These are phyloP conservation scores for Phylloscopus trochilus DNA, from an alignment of 2,113 vertebrate species.

Conservation along the genomic window DNA sequence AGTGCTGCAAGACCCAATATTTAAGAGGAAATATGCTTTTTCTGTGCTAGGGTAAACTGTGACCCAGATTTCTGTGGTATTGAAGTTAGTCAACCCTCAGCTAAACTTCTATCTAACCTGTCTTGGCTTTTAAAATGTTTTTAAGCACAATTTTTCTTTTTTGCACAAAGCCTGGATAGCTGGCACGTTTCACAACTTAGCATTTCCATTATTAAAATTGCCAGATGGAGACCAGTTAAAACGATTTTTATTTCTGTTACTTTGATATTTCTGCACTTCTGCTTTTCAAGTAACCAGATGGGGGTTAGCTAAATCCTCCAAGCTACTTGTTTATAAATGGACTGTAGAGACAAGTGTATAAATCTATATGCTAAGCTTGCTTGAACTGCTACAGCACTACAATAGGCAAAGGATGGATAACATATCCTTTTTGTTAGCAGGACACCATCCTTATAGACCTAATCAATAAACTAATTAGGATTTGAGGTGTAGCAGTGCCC, in stretches of 20 bases:
- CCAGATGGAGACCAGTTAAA: slow-evolving; percentile 35
- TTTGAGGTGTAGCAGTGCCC: background rate
- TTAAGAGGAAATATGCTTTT: background rate
- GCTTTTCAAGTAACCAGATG: slow-evolving; percentile 31
- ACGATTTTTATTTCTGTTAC: background rate
- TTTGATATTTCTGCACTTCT: slow-evolving; percentile 27
- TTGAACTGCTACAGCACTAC: background rate
- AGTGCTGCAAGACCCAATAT: background rate
- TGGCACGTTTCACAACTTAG: background rate
- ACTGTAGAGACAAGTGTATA: background rate
- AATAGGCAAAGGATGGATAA: background rate
- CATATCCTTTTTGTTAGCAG: background rate
- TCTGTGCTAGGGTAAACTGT: background rate
- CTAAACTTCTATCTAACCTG: background rate
- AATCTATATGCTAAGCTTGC: background rate
- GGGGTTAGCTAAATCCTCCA: slow-evolving; percentile 33
- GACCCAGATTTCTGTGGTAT: background rate
- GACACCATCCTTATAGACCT: background rate
- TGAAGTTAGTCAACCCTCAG: background rate
- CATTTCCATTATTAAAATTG: slow-evolving; percentile 34
- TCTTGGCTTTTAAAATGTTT: background rate
- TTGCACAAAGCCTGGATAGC: background rate
- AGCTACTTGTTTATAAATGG: slow-evolving; percentile 31
- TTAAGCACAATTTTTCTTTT: background rate
- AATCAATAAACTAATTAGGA: slow-evolving; percentile 39